These are phyloP conservation scores for Oopsacas minuta DNA, from an alignment of 37 sponge, comb jelly and placozoan genomes.

Conservation along the genomic window DNA sequence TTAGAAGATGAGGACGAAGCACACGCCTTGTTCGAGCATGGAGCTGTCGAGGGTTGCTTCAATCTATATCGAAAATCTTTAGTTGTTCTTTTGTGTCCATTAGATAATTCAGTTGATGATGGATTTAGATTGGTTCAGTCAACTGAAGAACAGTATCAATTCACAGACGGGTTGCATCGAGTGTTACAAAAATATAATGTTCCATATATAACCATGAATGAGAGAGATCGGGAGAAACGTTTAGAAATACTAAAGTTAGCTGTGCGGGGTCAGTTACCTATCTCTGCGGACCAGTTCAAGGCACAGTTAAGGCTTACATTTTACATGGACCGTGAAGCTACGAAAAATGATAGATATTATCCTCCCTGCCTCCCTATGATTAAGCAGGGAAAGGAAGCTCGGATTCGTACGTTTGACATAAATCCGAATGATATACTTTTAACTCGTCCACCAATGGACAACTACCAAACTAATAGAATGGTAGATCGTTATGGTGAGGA, in stretches of 20 bases:
- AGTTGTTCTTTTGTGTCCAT: neutral
- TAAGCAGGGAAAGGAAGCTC: neutral
- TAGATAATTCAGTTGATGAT: neutral
- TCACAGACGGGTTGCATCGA: neutral
- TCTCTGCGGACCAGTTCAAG: neutral
- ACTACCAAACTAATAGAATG: constrained; percentile 28
- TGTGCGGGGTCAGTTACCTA: neutral
- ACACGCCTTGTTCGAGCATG: neutral
- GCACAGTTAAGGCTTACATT: neutral
- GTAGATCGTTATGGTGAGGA: constrained; percentile 27
- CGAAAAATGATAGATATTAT: neutral
- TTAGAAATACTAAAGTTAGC: neutral
- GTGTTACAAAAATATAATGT: neutral
- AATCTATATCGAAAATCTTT: neutral
- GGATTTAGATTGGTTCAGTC: neutral
- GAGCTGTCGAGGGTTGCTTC: neutral
- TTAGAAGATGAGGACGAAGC: neutral
- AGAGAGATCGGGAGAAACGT: neutral
- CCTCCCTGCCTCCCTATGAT: neutral
- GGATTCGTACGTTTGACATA: neutral
- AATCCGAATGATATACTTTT: neutral
- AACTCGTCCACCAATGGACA: neutral
- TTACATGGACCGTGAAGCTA: neutral
- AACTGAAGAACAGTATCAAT: neutral
- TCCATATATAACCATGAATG: neutral